Evolutionary conservation across 2,113 vertebrate genomes (phyloP).

Genomic region (Stigmatopora argus): DNA sequence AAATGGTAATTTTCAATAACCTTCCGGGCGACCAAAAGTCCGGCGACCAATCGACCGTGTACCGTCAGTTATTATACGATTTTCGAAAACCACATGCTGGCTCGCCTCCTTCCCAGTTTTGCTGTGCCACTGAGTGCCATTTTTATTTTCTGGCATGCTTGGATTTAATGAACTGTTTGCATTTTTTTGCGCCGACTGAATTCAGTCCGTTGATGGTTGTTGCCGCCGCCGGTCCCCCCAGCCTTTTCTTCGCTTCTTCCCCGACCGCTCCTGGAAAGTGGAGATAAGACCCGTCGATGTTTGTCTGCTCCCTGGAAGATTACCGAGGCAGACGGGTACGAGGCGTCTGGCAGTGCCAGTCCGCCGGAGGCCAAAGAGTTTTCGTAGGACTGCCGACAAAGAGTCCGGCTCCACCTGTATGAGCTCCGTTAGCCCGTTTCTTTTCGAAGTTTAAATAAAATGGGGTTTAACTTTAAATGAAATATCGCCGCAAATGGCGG

Average conservation of each 20-base stretch:
- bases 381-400: constrained; percentile 27
- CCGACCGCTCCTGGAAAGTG: constrained; percentile 56
- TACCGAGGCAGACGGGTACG: constrained; percentile 58
- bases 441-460: constrained; percentile 7
- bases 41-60: too few relatives aligned
- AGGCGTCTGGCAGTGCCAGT: constrained; percentile 41
- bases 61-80: too few relatives aligned
- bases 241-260: constrained; percentile 37
- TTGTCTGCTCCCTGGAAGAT: constrained; percentile 66
- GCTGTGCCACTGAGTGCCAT: constrained; percentile 8
- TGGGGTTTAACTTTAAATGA: not conserved
- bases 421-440: constrained; percentile 8
- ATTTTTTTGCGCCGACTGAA: constrained; percentile 34
- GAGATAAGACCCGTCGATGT: constrained; percentile 68
- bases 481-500: not conserved
- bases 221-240: constrained; percentile 23
- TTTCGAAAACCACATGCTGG: not conserved
- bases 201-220: constrained; percentile 28
- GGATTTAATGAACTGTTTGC: constrained; percentile 35
- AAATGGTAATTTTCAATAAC: too few relatives aligned
- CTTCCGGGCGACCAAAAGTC: too few relatives aligned
- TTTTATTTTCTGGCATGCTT: constrained; percentile 7
- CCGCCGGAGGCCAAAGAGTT: constrained; percentile 35
- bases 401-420: constrained; percentile 23
- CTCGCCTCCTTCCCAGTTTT: constrained; percentile 11